Evolutionary conservation across 2,113 vertebrate species (phyloP).

Genomic region (Brevimyrus niger): DNA sequence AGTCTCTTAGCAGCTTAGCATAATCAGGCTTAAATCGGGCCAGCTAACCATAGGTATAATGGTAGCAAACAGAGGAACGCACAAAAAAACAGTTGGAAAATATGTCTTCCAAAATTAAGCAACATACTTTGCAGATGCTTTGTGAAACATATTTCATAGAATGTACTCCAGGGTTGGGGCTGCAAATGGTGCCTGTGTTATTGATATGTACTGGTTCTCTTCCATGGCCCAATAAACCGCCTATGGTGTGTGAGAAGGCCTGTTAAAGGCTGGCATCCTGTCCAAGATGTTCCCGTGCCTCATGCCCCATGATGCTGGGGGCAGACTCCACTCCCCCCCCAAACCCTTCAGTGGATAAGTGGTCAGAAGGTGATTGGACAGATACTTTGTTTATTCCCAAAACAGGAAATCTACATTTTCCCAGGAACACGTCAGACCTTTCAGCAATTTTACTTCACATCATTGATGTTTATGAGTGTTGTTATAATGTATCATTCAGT

Average conservation of each 20-base stretch:
- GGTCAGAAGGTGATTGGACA: neutral
- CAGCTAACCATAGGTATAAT: neutral
- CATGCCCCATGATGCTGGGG: neutral
- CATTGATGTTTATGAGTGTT: too few relatives aligned
- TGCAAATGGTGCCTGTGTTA: neutral
- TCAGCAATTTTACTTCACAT: too few relatives aligned
- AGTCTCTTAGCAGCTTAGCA: neutral
- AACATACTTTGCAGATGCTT: neutral
- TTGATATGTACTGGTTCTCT: neutral
- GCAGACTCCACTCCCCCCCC: neutral
- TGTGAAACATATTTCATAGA: neutral
- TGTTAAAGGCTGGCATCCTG: neutral
- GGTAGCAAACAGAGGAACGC: neutral
- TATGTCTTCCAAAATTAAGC: neutral
- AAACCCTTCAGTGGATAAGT: neutral
- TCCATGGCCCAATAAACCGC: neutral
- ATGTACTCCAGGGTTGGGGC: neutral
- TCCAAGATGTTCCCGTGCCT: neutral
- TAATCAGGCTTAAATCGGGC: neutral
- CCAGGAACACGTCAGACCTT: neutral
- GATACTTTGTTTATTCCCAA: neutral
- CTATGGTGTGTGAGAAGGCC: neutral
- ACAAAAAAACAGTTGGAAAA: neutral
- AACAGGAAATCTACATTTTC: neutral
- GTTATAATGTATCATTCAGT: too few relatives aligned